Percentiles rank a stretch among this genome's conserved stretches.
phyloP scores from a whole-genome alignment of 2,113 vertebrate species.

The Urocitellus parryii region DNA sequence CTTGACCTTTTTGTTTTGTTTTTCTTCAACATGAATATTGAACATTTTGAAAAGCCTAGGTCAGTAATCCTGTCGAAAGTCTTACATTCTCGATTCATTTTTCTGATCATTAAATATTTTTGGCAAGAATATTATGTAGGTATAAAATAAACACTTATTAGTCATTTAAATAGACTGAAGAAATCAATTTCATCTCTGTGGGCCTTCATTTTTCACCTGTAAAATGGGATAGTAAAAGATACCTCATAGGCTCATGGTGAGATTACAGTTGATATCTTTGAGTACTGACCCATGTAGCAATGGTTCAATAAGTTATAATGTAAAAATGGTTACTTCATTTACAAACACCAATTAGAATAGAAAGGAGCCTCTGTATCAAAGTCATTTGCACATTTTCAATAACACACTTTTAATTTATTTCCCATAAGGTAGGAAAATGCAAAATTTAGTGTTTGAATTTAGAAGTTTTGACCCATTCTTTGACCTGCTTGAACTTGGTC shows the following conservation, averaged over 20 bases:
- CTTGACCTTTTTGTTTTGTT: background rate
- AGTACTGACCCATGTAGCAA: background rate
- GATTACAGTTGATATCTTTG: background rate
- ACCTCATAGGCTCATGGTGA: background rate
- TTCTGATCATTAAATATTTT: background rate
- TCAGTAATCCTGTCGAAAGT: background rate
- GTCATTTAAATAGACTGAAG: background rate
- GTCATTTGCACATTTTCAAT: background rate
- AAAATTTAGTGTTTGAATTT: background rate
- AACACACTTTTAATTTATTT: background rate
- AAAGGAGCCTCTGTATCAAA: background rate
- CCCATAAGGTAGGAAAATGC: background rate
- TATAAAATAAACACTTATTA: background rate
- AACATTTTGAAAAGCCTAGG: background rate
- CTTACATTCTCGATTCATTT: background rate
- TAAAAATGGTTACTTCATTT: slow-evolving; percentile 2
- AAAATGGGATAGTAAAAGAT: background rate
- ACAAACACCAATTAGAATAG: background rate
- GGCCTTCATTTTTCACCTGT: background rate
- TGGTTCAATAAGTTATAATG: background rate
- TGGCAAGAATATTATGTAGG: background rate
- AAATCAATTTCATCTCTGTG: background rate
- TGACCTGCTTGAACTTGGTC: background rate
- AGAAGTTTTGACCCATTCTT: background rate
- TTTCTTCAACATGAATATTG: background rate